Conservation (phyloP, 1,140 invertebrate genomes). For the Formica exsecta region DNA sequence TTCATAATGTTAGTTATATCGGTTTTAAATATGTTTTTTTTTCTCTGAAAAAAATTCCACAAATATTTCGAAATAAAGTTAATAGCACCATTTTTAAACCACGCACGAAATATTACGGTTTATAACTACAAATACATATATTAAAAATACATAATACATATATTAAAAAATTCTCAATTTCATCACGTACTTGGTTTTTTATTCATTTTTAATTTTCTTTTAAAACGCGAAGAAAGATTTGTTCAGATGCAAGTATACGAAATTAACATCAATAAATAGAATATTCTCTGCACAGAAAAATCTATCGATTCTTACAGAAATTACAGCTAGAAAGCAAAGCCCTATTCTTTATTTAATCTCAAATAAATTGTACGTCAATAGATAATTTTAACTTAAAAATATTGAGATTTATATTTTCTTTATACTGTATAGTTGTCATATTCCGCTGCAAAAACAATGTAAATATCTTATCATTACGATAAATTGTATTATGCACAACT, state of each 20-base stretch:
- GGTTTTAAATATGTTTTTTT: not conserved
- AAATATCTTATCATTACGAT: conserved; percentile 49
- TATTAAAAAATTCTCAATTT: not conserved
- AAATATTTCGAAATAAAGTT: conserved; percentile 1
- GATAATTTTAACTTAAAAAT: conserved; percentile 16
- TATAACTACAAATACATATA: not conserved
- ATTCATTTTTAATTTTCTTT: conserved; percentile 4
- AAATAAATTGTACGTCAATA: conserved; percentile 33
- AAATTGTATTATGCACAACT: conserved; percentile 50
- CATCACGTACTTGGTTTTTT: not conserved
- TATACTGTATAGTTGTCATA: not conserved
- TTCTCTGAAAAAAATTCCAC: not conserved
- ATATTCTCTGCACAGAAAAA: not conserved
- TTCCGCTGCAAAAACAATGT: not conserved
- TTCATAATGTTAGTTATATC: not conserved
- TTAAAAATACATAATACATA: too few relatives aligned
- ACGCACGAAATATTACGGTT: not conserved
- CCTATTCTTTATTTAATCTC: conserved; percentile 27
- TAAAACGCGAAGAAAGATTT: conserved; percentile 6
- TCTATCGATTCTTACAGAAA: not conserved
- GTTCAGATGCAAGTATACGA: not conserved
- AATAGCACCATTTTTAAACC: not conserved
- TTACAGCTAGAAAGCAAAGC: not conserved
- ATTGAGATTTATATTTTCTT: conserved; percentile 14
- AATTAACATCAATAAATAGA: conserved; percentile 6